Conservation (phyloP, 1,140 invertebrate species). For the Rhagoletis pomonella region DNA sequence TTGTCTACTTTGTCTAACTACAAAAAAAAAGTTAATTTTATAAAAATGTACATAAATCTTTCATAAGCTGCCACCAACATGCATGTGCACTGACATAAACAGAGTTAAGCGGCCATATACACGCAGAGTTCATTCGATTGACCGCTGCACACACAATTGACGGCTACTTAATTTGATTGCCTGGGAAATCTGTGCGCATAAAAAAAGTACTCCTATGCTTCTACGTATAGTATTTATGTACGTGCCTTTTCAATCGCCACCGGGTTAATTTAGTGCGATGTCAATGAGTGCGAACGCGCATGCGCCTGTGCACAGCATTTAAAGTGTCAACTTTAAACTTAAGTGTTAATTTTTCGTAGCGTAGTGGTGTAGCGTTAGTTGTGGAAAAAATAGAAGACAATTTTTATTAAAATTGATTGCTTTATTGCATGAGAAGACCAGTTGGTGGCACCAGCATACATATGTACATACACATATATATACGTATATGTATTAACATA, state of each 20-base stretch:
- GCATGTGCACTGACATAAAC: background rate
- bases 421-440: background rate
- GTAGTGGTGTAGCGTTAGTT: background rate
- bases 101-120: background rate
- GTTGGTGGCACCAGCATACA: background rate
- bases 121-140: background rate
- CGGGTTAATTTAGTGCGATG: conserved; percentile 9
- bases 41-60: background rate
- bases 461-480: no score
- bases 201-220: background rate
- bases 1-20: no score
- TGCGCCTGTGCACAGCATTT: background rate
- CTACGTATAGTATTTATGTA: no score
- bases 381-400: background rate
- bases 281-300: background rate
- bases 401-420: background rate
- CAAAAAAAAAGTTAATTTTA: no score
- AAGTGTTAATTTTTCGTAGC: background rate
- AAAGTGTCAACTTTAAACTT: background rate
- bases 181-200: conserved; percentile 4
- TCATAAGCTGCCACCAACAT: background rate
- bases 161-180: background rate
- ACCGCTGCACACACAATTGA: background rate
- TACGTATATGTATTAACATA: no score
- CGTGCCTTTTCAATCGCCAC: background rate